Evolutionary conservation across 2,797 vertebrate genomes (phyloP), one percentile per base, ranked within the genome.

Genomic region (Typhlichthys eigenmanni): DNA sequence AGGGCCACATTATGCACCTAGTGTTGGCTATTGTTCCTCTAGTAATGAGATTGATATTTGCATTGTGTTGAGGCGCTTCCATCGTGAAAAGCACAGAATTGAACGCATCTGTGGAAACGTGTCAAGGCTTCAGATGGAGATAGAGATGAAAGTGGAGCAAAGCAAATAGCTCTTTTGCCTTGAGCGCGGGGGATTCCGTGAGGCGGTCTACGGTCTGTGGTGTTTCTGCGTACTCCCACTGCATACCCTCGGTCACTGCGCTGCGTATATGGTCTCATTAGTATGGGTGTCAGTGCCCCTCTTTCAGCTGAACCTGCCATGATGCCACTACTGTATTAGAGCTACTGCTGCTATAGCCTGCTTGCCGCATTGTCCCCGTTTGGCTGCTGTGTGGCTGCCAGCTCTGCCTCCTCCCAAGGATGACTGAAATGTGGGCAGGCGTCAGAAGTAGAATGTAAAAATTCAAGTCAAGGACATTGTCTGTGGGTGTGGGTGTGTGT

Each of bases 291-390:
- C 74, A 67, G 67, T 48, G 66, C 85, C 76, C 91, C 88, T 91
- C 90, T 87, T 91, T 89, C 87, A 90, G 87, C 87, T 87, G 78
- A 90, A 90, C 88, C 90, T 88, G 85, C 87, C 85, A 81, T 82
- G 83, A 81, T 82, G 83, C 76, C 85, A 80, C 84, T 87, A 83
- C 87, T 75, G 85, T 89, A 85, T 81, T 86, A 68, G 70, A 80
- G 82, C 85, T 82, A 10, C 62, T 8, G 81, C 87, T 58, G 72
- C 69, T 64, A 24, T 24, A 52, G 75, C 69, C 71, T 67, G 68
- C 77, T 78, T 90, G 87, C 89, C 81, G 90, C 90, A 90, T 89
- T 89, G 87, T 91, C 89, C 88, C 88, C 73, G 85, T 77, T 79
- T 79, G 80, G 83, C 82, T 69, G 66, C 75, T 53, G 69, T 52